Base-by-base conservation (phyloP, 2,888 invertebrate species). In the Sisyra terminalis region DNA sequence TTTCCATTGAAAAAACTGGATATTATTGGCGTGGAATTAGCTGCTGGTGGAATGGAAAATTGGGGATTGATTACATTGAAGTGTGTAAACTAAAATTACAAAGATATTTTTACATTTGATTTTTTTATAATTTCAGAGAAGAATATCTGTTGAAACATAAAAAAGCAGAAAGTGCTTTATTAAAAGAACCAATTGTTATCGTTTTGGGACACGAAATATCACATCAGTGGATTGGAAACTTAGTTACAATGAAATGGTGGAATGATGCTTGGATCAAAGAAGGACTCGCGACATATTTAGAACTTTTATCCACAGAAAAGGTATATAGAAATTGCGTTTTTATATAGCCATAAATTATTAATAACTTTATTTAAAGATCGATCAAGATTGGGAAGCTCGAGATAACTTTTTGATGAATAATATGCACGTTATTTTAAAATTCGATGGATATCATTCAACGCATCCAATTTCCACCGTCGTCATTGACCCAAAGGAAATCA, bases 181-280 rank as follows among this genome's bases (percentile, higher is more conserved):
- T 64, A 48, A 66, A 64, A 42, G 67, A 65, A 47, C 64, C 58
- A 47, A 64, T 70, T 10, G 66, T 70, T n/a, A 67, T 70, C 1
- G 67, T 68, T 48, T 58, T 77, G 7, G 69, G 74, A 0, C 81
- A 82, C 53, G 81, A 83, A 53, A 56, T 85, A 8, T 74, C 78
- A 0, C 84, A 83, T 55, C 81, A 78, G 63, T 81, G 81, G 80
- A 79, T 79, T 56, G 81, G 81, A 1, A 74, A 78, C 63, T 61
- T 78, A 10, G 76, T 79, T 45, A 76, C 78, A 1, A 73, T 75
- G 62, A 59, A 63, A 11, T 78, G 78, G 77, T 80, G 79, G 80
- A 69, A 70, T n/a, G 73, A 73, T 49, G 59, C 74, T 4, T 81
- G 79, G 79, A 62, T 81, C 10, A 78, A 76, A 50, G 79, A 80